Base-by-base conservation (phyloP, 1,140 invertebrate species). In the Rhyzopertha dominica region DNA sequence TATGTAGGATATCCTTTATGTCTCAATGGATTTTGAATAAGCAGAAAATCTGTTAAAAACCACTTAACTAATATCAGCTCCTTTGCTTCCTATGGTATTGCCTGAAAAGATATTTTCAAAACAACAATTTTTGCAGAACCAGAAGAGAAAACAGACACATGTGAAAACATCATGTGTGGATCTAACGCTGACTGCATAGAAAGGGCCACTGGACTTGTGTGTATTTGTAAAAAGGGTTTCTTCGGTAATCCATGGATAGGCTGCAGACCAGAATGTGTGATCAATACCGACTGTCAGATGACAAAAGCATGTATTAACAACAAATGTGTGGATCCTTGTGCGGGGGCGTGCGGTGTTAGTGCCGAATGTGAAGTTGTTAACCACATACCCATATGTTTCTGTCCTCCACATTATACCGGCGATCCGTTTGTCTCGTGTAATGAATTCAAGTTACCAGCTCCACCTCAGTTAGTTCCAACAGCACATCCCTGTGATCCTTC, bases 401-500 rank as follows among this genome's bases (percentile, higher is more conserved):
- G 88, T 53, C 76, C 81, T 22, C 67, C 75, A 35, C 79, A 81
- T 24, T 76, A 76, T 43, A 79, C 76, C 25, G 87, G 89, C 34
- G 84, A 92, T 76, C 85, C 89, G 17, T 88, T 87, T 50, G 70
- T 84, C 13, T 73, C 76, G 42, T 91, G 90, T 62, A 79, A 77
- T 58, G 69, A 70, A 35, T 69, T 67, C 37, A 68, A 57, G 62
- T 63, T 61, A 36, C 69, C 74, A 25, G 62, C 65, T 38, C 60
- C 63, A 2, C 70, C 76, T 19, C n/a, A n/a, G n/a, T 58, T 62
- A 16, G 29, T 26, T 1, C 45, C 55, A 35, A 66, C 65, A 2
- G 53, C 65, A 41, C 76, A 78, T 58, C 76, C 75, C 5, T 82
- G 80, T 54, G 79, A 81, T 51, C 84, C 85, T 48, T 85, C 84